Conservation (phyloP, 2,888 invertebrate genomes). For the Phytoseiulus persimilis region DNA sequence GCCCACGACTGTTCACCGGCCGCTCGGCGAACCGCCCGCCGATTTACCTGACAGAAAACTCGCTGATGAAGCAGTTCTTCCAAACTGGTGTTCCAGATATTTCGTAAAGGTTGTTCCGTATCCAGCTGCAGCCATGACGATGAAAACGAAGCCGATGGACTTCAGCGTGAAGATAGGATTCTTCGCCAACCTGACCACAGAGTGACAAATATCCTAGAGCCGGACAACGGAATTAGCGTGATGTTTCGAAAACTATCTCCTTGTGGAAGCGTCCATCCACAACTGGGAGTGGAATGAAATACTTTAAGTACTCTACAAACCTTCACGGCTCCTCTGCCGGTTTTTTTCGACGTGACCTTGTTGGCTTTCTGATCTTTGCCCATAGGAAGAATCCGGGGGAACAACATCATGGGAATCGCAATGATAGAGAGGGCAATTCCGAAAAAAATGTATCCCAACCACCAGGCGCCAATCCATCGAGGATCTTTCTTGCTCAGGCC, state of each 20-base stretch:
- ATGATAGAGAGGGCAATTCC: slow-evolving; percentile 44
- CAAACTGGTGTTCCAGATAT: slow-evolving; percentile 46
- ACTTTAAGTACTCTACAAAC: neutral
- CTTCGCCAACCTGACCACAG: slow-evolving; percentile 43
- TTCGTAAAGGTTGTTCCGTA: slow-evolving; percentile 42
- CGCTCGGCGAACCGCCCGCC: too few species aligned
- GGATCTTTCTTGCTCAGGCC: slow-evolving; percentile 45
- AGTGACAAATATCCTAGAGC: slow-evolving; percentile 42
- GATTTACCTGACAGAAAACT: slow-evolving; percentile 44
- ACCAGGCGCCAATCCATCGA: slow-evolving; percentile 47
- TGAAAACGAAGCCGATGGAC: slow-evolving; percentile 44
- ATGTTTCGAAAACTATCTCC: too few species aligned
- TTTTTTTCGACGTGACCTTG: neutral
- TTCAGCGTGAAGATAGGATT: slow-evolving; percentile 46
- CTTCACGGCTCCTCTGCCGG: neutral
- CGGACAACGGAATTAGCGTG: neutral
- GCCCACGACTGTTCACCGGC: too few species aligned
- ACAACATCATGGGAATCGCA: slow-evolving; percentile 45
- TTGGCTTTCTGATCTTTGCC: slow-evolving; percentile 20
- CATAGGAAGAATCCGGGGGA: slow-evolving; percentile 45
- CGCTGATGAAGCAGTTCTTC: slow-evolving; percentile 45
- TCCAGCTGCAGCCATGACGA: slow-evolving; percentile 39
- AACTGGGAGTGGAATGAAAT: too few species aligned
- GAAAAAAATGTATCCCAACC: slow-evolving; percentile 47
- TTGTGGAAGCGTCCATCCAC: too few species aligned